phyloP scores from a whole-genome alignment of 2,888 invertebrate species.

The Callimorpha dominula region DNA sequence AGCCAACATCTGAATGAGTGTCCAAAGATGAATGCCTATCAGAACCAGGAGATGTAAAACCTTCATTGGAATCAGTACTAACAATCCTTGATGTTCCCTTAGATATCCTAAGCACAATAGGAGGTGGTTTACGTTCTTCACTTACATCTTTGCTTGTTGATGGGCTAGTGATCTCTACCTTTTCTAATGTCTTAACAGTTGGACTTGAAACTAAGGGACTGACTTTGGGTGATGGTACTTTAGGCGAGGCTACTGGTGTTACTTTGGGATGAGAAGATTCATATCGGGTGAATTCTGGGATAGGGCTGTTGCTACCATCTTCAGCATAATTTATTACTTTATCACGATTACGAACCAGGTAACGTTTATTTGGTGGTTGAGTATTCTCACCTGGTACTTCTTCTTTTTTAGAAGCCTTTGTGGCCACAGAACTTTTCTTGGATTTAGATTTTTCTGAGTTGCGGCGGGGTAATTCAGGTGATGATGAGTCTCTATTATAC shows the following conservation, averaged over 20 bases:
- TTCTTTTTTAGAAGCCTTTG: slow-evolving; percentile 81
- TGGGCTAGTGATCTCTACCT: slow-evolving; percentile 75
- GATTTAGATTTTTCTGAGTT: slow-evolving; percentile 78
- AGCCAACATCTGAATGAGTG: slow-evolving; percentile 76
- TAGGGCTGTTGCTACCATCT: slow-evolving; percentile 86
- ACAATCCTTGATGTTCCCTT: slow-evolving; percentile 90
- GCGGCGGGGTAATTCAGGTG: slow-evolving; percentile 80
- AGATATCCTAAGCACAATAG: slow-evolving; percentile 95
- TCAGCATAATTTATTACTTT: slow-evolving; percentile 89
- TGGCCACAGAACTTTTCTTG: slow-evolving; percentile 75
- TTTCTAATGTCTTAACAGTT: slow-evolving; percentile 60
- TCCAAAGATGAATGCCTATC: slow-evolving; percentile 84
- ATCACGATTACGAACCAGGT: slow-evolving; percentile 85
- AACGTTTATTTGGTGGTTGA: slow-evolving; percentile 84
- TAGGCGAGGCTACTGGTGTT: slow-evolving; percentile 55
- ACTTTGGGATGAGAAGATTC: slow-evolving; percentile 63
- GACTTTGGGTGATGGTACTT: slow-evolving; percentile 78
- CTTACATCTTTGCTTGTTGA: slow-evolving; percentile 80
- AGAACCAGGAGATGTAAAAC: slow-evolving; percentile 85
- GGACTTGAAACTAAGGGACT: slow-evolving; percentile 79
- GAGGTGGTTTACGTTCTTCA: slow-evolving; percentile 89
- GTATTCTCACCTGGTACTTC: slow-evolving; percentile 72
- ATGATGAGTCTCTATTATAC: slow-evolving; percentile 81
- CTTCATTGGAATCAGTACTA: slow-evolving; percentile 89
- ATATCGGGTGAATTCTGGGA: slow-evolving; percentile 79